A percentile compares a stretch with the other conserved stretches of the same genome.
Conservation (phyloP, 2,888 invertebrate species). For the Kryphioiulus occultus region DNA sequence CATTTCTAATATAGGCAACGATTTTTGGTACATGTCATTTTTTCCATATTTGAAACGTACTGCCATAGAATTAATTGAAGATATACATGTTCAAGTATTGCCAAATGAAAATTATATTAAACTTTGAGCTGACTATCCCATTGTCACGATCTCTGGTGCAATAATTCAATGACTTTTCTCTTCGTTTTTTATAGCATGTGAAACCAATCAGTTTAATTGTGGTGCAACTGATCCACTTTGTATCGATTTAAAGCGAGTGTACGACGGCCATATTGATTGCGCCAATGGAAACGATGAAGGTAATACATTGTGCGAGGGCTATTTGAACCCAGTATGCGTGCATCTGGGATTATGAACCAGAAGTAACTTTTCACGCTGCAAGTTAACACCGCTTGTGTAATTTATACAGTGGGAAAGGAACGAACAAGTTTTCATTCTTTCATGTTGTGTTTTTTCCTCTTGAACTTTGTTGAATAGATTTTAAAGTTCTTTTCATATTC, state of each 20-base stretch:
- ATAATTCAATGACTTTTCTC: neutral
- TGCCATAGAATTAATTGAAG: neutral
- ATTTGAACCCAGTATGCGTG: neutral
- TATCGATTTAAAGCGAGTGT: constrained; percentile 46
- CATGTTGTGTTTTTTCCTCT: neutral
- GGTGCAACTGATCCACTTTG: constrained; percentile 50
- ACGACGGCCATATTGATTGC: constrained; percentile 50
- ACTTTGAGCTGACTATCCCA: neutral
- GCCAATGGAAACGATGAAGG: constrained; percentile 52
- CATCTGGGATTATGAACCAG: neutral
- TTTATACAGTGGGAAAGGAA: neutral
- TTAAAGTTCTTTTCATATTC: constrained; percentile 10
- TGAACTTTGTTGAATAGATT: constrained; percentile 22
- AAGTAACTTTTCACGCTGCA: neutral
- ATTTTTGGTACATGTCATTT: neutral
- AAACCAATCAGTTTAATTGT: constrained; percentile 50
- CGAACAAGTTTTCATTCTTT: constrained; percentile 34
- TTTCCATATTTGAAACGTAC: neutral
- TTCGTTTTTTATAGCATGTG: constrained; percentile 48
- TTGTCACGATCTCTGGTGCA: neutral
- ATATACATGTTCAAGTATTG: too few species aligned
- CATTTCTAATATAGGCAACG: neutral
- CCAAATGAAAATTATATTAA: neutral
- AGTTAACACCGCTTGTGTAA: neutral
- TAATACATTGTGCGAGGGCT: neutral